Base-by-base conservation (phyloP, 2,797 vertebrate genomes). In the Myotis findleyi region DNA sequence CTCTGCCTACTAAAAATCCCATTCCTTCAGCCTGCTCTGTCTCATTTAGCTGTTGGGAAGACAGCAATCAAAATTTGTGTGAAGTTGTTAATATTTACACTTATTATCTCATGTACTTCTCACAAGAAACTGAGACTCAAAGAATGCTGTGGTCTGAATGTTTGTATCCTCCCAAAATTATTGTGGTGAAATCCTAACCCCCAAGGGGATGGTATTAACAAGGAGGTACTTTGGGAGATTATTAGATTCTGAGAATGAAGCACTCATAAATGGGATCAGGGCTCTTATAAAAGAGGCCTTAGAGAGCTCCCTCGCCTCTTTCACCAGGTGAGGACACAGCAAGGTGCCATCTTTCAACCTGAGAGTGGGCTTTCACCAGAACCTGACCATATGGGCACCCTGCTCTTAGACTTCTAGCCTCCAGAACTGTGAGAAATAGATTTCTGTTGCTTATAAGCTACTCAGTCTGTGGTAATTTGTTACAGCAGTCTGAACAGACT, bases 21-120 rank as follows among this genome's bases (percentile, higher is more conserved):
- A 44, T 83, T 91, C 23, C 18, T 88, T 80, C 10, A 49, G 23
- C 44, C 25, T 51, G 62, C 25, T 83, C 23, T 69, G 30, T 89
- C 44, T 68, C 44, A 49, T 53, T 3, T 33, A 64, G 55, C 23
- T 79, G 3, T 51, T 53, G 30, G 16, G 64, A 93, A 95, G 81
- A 92, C 14, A 81, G n/a, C 16, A 36, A 55, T 44, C 64, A 87
- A 66, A 87, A 25, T 57, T 75, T 73, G n/a, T 33, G n/a, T 87
- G 77, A 85, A 33, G 17, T 49, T 87, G 51, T 91, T 69, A 71
- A 25, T 83, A 59, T 86, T 91, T 80, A 44, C 23, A 66, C 7
- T 87, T 84, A 47, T 64, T 55, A 59, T 49, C 11, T 85, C 55
- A 86, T 73, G 44, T 88, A 49, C 16, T 95, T 92, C 73, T 96